phyloP scores from a whole-genome alignment of 1,140 invertebrate genomes.

The Homarus americanus region DNA sequence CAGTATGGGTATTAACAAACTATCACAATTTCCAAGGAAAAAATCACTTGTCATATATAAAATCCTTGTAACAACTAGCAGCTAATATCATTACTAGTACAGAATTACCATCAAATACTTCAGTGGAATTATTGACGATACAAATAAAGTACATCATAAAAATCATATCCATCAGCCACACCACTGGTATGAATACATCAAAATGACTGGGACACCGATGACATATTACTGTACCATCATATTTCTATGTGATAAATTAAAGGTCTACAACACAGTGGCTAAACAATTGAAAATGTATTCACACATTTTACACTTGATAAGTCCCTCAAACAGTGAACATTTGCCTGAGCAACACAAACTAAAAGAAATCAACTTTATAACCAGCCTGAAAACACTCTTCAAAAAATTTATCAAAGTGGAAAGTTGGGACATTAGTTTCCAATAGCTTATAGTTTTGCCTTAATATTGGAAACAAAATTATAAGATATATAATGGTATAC shows the following conservation, averaged over 20 bases:
- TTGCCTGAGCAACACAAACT: not conserved
- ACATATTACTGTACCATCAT: not conserved
- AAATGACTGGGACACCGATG: not conserved
- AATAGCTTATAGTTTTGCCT: too few relatives aligned
- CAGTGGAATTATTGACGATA: not conserved
- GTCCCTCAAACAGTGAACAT: not conserved
- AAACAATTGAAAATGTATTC: not conserved
- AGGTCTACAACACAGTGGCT: not conserved
- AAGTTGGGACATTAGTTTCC: not conserved
- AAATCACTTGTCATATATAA: not conserved
- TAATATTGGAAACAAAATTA: too few relatives aligned
- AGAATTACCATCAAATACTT: not conserved
- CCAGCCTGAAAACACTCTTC: not conserved
- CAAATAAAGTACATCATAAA: not conserved
- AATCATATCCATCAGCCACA: not conserved
- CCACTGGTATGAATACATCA: not conserved
- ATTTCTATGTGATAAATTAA: not conserved
- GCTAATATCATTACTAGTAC: slow-evolving; percentile 16
- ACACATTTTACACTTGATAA: not conserved
- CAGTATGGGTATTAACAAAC: not conserved
- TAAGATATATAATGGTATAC: too few relatives aligned
- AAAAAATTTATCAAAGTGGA: not conserved
- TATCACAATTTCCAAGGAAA: slow-evolving; percentile 3
- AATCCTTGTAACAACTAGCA: not conserved
- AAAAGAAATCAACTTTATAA: not conserved